These are phyloP conservation scores for Lophius americanus DNA, from an alignment of 2,797 vertebrate genomes.

Conservation along the genomic window DNA sequence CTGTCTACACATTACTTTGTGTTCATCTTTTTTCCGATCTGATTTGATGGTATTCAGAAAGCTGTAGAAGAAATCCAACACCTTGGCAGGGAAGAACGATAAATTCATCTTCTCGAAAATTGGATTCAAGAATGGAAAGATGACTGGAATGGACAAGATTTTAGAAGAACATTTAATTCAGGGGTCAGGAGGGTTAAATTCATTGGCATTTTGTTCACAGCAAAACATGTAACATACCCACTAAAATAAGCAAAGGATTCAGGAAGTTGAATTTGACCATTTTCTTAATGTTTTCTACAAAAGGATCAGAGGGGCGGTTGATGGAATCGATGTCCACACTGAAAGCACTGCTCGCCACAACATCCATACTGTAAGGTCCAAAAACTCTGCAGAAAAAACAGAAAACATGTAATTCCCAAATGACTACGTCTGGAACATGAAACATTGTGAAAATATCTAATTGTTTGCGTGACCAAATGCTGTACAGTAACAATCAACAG, in stretches of 20 bases:
- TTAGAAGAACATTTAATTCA: constrained; percentile 4
- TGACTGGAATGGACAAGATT: constrained; percentile 43
- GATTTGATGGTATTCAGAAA: constrained; percentile 57
- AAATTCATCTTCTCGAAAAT: constrained; percentile 49
- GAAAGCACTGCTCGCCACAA: constrained; percentile 83
- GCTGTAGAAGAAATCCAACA: constrained; percentile 55
- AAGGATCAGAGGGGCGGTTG: constrained; percentile 77
- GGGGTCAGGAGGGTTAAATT: neutral
- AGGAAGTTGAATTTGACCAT: constrained; percentile 75
- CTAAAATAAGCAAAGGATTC: constrained; percentile 63
- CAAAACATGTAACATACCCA: constrained; percentile 65
- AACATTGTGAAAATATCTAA: neutral
- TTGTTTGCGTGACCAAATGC: neutral
- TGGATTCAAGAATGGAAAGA: constrained; percentile 56
- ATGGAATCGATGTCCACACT: constrained; percentile 83
- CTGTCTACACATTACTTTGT: constrained; percentile 33
- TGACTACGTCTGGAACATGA: neutral
- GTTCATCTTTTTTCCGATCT: constrained; percentile 45
- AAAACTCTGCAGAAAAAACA: constrained; percentile 68
- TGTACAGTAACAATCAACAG: neutral
- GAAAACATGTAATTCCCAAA: neutral
- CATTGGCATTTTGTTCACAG: neutral
- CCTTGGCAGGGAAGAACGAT: constrained; percentile 45
- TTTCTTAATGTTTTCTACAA: constrained; percentile 82
- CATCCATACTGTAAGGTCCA: constrained; percentile 85